Base-by-base conservation (phyloP, 1,140 invertebrate genomes). In the Drosophila ficusphila region DNA sequence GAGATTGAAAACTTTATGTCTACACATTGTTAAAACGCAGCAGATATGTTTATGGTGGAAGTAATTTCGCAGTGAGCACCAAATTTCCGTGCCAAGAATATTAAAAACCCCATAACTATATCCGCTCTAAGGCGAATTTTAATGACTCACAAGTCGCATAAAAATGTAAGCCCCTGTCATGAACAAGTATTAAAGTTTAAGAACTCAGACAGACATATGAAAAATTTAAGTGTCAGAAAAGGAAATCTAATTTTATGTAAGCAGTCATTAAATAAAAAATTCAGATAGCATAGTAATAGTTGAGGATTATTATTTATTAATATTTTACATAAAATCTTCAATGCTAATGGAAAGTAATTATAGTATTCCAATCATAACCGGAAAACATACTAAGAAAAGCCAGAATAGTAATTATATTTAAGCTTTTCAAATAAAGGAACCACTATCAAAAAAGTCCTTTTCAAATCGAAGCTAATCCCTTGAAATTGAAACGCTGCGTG, bases 121-220 rank as follows among this genome's bases (percentile, higher is more conserved):
- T 2, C n/a, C 14, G 8, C 14, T 18, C 29, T 54, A 25, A 18
- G 21, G 8, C 12, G 42, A 16, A 25, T 46, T 46, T 46, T 46
- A 46, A 58, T 19, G 54, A 18, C 48, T 34, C 12, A 18, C 34
- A 49, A 57, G 54, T 58, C 54, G 23, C 54, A 53, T 54, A 34
- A 33, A 51, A 33, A 23, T 23, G 47, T 48, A 23, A 57, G 47
- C 27, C 6, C 27, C 14, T 48, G 51, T 53, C 2, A 33, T 8
- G 3, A 33, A 53, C 14, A 34, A 52, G 12, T 11, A 16, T 53
- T 53, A 12, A 16, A 34, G 12, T 18, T 57, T 0, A 5, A 8
- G n/a, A 53, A 25, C 4, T 18, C 8, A 12, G 14, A 12, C 91
- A 90, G 44, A 5, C 7, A 33, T 21, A 12, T 0, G 41, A 36